Conservation (phyloP, 2,797 vertebrate species). For the Furcifer pardalis region DNA sequence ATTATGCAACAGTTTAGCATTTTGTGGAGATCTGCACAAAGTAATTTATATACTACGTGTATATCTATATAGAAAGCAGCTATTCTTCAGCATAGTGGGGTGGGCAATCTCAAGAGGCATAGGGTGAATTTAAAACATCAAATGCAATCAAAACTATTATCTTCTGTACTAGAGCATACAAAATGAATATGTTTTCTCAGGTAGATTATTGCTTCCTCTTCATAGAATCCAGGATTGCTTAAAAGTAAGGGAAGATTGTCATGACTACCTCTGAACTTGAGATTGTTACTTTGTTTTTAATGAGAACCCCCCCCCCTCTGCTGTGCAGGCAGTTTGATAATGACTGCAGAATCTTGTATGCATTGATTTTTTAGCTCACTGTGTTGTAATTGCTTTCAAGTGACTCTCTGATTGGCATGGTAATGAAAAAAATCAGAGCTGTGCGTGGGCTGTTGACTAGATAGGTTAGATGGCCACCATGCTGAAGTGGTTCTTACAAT, state of each 20-base stretch:
- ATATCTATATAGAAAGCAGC: too few relatives aligned
- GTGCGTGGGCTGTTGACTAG: background rate
- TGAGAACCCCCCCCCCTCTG: too few relatives aligned
- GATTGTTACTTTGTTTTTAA: too few relatives aligned
- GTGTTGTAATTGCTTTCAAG: background rate
- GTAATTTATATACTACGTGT: too few relatives aligned
- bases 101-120: too few relatives aligned
- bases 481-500: background rate
- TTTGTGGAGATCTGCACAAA: too few relatives aligned
- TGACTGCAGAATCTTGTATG: background rate
- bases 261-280: background rate
- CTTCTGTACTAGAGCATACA: background rate
- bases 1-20: too few relatives aligned
- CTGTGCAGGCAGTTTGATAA: too few relatives aligned
- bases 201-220: background rate
- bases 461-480: background rate
- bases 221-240: background rate
- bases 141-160: background rate
- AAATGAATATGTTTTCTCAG: background rate
- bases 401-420: background rate
- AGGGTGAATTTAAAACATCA: background rate
- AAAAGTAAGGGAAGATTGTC: background rate
- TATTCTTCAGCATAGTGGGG: too few relatives aligned
- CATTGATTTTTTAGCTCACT: background rate
- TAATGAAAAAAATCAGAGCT: background rate